Evolutionary conservation across 2,797 vertebrate genomes (phyloP).

Genomic region (Prionace glauca): DNA sequence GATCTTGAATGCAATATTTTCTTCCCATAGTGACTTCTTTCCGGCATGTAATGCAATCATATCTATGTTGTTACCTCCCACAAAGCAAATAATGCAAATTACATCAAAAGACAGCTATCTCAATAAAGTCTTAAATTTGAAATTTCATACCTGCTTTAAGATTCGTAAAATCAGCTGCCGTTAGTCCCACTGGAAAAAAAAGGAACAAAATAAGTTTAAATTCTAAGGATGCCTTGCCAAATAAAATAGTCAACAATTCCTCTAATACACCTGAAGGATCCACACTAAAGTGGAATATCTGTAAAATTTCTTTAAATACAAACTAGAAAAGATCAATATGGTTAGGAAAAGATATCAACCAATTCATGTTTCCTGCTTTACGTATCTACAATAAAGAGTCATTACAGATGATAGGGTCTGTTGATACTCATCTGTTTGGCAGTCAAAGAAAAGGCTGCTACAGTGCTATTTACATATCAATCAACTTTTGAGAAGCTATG

Average conservation of each 20-base stretch:
- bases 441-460: neutral
- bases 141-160: conserved; percentile 34
- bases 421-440: neutral
- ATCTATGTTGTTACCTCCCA: neutral
- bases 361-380: neutral
- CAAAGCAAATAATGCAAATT: neutral
- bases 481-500: neutral
- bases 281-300: neutral
- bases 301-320: neutral
- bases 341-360: neutral
- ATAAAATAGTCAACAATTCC: neutral
- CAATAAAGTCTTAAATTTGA: neutral
- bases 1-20: neutral
- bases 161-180: conserved; percentile 28
- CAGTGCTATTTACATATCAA: neutral
- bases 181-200: conserved; percentile 29
- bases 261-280: neutral
- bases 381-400: neutral
- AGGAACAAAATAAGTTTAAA: neutral
- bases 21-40: neutral
- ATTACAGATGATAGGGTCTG: neutral
- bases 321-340: neutral
- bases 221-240: neutral
- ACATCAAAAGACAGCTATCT: neutral
- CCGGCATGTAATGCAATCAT: neutral